These are phyloP conservation scores for Cosmopolites sordidus DNA, from an alignment of 2,888 invertebrate genomes.

Conservation along the genomic window DNA sequence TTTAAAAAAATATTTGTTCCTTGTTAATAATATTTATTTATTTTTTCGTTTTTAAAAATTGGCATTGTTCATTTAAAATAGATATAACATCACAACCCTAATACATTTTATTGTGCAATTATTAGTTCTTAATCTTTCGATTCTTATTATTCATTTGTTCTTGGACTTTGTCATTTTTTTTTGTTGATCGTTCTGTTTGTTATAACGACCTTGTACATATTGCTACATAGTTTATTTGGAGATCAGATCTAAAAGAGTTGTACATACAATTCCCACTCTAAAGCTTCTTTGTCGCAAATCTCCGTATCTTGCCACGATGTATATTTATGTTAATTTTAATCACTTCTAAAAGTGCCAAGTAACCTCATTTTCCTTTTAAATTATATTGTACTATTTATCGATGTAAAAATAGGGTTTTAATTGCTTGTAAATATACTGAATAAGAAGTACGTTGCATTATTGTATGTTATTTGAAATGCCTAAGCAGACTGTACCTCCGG, in stretches of 20 bases:
- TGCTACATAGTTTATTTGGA: not conserved
- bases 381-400: constrained; percentile 34
- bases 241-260: not conserved
- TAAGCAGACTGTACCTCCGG: constrained; percentile 2
- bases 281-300: not conserved
- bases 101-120: not conserved
- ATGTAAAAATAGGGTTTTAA: constrained; percentile 32
- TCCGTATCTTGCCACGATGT: constrained; percentile 5
- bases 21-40: not conserved
- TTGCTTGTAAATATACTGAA: constrained; percentile 32
- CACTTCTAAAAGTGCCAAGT: constrained; percentile 31
- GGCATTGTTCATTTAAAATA: too few species aligned
- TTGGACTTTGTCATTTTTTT: not conserved
- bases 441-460: constrained; percentile 26
- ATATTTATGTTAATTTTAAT: constrained; percentile 16
- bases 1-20: not conserved
- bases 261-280: not conserved
- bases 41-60: too few species aligned
- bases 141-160: not conserved
- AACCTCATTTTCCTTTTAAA: constrained; percentile 28
- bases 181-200: not conserved
- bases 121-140: not conserved
- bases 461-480: constrained; percentile 16
- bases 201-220: not conserved
- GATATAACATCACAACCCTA: too few species aligned